These are phyloP conservation scores for Drosophila auraria DNA, from an alignment of 1,140 invertebrate genomes.

Conservation along the genomic window DNA sequence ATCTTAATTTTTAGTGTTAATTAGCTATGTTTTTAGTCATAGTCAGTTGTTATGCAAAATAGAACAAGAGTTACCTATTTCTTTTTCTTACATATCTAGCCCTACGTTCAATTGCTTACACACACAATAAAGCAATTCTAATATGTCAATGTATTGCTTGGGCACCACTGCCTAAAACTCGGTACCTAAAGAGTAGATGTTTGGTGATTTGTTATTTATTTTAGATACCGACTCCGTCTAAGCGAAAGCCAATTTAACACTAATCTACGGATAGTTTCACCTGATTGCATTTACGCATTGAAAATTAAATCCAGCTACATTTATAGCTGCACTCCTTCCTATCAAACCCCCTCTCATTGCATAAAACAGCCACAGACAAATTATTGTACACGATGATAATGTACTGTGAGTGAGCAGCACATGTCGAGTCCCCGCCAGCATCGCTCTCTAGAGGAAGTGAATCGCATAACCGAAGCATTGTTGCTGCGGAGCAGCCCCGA, in stretches of 20 bases:
- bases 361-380: slow-evolving; percentile 70
- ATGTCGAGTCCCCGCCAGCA: slow-evolving; percentile 61
- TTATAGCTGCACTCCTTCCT: slow-evolving; percentile 8
- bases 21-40: too few relatives aligned
- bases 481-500: slow-evolving; percentile 35
- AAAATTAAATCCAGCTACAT: slow-evolving; percentile 4
- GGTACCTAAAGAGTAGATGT: too few relatives aligned
- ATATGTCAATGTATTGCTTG: too few relatives aligned
- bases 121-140: too few relatives aligned
- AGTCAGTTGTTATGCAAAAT: too few relatives aligned
- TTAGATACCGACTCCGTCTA: too few relatives aligned
- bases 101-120: too few relatives aligned
- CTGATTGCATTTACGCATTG: slow-evolving; percentile 22
- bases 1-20: too few relatives aligned
- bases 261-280: background rate
- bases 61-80: too few relatives aligned
- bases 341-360: slow-evolving; percentile 41
- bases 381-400: slow-evolving; percentile 46
- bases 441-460: slow-evolving; percentile 62
- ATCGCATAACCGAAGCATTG: slow-evolving; percentile 27
- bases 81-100: too few relatives aligned
- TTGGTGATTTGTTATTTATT: too few relatives aligned
- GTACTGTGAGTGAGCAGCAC: slow-evolving; percentile 39
- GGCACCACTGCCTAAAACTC: too few relatives aligned
- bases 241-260: background rate